Conservation (phyloP, 1,140 invertebrate genomes). For the Drosophila melanogaster region Release_6_plus_ISO1_MT NT_033777.3:19736001-19736500, state of each 20-base stretch:
- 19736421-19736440: neutral
- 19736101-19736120: conserved; percentile 6
- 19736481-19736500: neutral
- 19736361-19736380: conserved; percentile 2
- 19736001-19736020: conserved; percentile 8
- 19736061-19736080: conserved; percentile 61
- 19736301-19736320: conserved; percentile 69
- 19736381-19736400: neutral
- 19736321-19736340: conserved; percentile 12
- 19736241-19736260: conserved; percentile 60
- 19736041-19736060: conserved; percentile 75
- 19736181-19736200: neutral
- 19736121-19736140: conserved; percentile 36
- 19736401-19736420: neutral
- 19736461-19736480: neutral
- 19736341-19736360: neutral
- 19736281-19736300: conserved; percentile 60
- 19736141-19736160: conserved; percentile 42
- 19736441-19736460: neutral
- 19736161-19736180: conserved; percentile 15
- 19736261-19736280: conserved; percentile 51
- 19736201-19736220: conserved; percentile 1
- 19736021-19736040: conserved; percentile 31
- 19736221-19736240: conserved; percentile 14
- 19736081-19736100: conserved; percentile 15